Percentiles rank a stretch among this genome's conserved stretches.
Evolutionary conservation across 2,888 invertebrate species (phyloP).

Genomic region (Brenthis ino): DNA sequence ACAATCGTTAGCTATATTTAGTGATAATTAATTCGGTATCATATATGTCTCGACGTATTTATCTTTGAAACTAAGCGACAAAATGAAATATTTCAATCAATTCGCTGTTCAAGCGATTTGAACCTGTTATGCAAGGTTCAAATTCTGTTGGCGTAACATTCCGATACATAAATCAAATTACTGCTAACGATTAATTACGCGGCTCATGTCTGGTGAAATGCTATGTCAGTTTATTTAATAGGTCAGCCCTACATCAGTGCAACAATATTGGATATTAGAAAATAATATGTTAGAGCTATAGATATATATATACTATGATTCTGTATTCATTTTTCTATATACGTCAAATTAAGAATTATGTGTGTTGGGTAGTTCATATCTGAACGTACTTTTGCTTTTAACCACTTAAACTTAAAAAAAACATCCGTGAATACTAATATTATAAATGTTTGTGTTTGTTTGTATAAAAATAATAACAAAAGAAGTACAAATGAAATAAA

Average conservation of each 20-base stretch:
- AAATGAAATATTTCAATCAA: slow-evolving; percentile 37
- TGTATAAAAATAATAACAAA: too few relatives aligned
- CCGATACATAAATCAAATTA: slow-evolving; percentile 51
- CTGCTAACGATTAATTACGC: slow-evolving; percentile 52
- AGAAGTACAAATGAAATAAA: too few relatives aligned
- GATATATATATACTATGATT: neutral
- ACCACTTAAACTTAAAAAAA: too few relatives aligned
- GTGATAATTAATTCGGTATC: slow-evolving; percentile 30
- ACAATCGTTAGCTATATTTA: slow-evolving; percentile 28
- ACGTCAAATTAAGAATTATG: neutral
- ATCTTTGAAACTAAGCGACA: slow-evolving; percentile 33
- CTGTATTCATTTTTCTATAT: neutral
- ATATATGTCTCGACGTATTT: slow-evolving; percentile 27
- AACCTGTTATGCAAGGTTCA: slow-evolving; percentile 36
- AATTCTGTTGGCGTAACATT: slow-evolving; percentile 38
- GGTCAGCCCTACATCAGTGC: slow-evolving; percentile 61
- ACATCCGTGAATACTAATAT: too few relatives aligned
- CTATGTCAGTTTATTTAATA: slow-evolving; percentile 55
- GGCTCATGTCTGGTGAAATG: slow-evolving; percentile 59
- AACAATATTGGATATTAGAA: slow-evolving; percentile 5
- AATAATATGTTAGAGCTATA: slow-evolving; percentile 1
- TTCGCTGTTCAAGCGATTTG: slow-evolving; percentile 34
- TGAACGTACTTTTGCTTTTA: too few relatives aligned
- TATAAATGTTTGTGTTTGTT: too few relatives aligned
- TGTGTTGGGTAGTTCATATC: neutral